phyloP scores from a whole-genome alignment of 2,888 invertebrate genomes.

The Acleris holmiana region DNA sequence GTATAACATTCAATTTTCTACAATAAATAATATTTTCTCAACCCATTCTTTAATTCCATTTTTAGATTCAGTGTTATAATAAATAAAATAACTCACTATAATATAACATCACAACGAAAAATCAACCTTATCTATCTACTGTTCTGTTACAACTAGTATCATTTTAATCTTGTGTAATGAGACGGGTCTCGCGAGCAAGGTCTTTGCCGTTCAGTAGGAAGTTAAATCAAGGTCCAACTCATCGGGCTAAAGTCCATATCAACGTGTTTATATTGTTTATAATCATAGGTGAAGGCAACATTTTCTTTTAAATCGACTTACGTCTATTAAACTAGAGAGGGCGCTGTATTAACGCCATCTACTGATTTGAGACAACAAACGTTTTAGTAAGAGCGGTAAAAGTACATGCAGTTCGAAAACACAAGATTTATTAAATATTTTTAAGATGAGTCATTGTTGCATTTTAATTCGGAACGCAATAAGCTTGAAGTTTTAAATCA shows the following conservation, averaged over 20 bases:
- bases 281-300: conserved; percentile 15
- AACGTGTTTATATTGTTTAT: conserved; percentile 19
- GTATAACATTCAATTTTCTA: too few relatives aligned
- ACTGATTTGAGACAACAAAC: not conserved
- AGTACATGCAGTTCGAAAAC: too few relatives aligned
- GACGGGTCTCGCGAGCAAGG: conserved; percentile 34
- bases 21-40: too few relatives aligned
- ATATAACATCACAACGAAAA: not conserved
- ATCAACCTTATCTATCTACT: not conserved
- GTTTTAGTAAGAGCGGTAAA: too few relatives aligned
- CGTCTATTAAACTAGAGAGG: not conserved
- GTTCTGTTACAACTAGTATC: not conserved
- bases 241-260: conserved; percentile 36
- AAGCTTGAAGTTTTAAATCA: too few relatives aligned
- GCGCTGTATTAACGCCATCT: conserved; percentile 19
- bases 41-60: too few relatives aligned
- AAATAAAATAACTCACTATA: not conserved
- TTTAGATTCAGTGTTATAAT: not conserved
- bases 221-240: conserved; percentile 36
- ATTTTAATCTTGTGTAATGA: conserved; percentile 36
- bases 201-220: conserved; percentile 38
- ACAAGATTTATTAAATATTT: too few relatives aligned
- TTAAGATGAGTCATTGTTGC: too few relatives aligned
- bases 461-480: too few relatives aligned
- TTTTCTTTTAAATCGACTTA: conserved; percentile 1